A percentile compares a stretch with the other conserved stretches of the same genome.
Evolutionary conservation across 2,797 vertebrate genomes (phyloP).

Genomic region (Limosa lapponica): DNA sequence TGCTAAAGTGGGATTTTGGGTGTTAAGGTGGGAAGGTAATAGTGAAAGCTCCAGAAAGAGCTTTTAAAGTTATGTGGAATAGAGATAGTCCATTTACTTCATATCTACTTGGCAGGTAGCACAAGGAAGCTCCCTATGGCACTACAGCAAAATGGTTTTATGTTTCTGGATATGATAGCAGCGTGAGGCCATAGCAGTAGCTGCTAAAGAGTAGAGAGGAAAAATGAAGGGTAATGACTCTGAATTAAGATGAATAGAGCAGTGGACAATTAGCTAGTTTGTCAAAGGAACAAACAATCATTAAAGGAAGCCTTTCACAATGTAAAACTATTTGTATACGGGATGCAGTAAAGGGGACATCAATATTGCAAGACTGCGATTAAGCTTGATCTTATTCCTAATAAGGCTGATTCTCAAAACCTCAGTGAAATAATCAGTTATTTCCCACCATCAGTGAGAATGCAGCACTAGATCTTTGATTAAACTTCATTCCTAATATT

Average conservation of each 20-base stretch:
- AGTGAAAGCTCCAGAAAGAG: not conserved
- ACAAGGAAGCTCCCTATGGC: not conserved
- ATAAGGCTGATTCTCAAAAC: slow-evolving; percentile 23
- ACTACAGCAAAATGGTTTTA: not conserved
- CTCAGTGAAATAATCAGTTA: slow-evolving; percentile 42
- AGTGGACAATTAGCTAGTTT: slow-evolving; percentile 38
- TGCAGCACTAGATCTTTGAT: not conserved
- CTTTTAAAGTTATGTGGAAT: not conserved
- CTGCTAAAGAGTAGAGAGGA: not conserved
- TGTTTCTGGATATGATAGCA: not conserved
- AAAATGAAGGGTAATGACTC: slow-evolving; percentile 18
- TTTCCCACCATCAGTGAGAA: slow-evolving; percentile 8
- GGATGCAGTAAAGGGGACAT: not conserved
- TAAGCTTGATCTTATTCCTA: slow-evolving; percentile 27
- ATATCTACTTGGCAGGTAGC: not conserved
- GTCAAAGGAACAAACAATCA: slow-evolving; percentile 49
- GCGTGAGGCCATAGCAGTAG: not conserved
- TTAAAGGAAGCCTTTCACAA: slow-evolving; percentile 49
- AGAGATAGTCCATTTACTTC: not conserved
- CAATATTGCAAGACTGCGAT: slow-evolving; percentile 14
- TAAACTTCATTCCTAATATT: slow-evolving; percentile 34
- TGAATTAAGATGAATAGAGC: slow-evolving; percentile 52
- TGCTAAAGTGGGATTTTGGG: not conserved
- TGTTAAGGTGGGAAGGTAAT: not conserved
- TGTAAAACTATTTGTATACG: slow-evolving; percentile 33